phyloP scores from a whole-genome alignment of 2,888 invertebrate genomes.

The Sarcophaga caerulescens region DNA sequence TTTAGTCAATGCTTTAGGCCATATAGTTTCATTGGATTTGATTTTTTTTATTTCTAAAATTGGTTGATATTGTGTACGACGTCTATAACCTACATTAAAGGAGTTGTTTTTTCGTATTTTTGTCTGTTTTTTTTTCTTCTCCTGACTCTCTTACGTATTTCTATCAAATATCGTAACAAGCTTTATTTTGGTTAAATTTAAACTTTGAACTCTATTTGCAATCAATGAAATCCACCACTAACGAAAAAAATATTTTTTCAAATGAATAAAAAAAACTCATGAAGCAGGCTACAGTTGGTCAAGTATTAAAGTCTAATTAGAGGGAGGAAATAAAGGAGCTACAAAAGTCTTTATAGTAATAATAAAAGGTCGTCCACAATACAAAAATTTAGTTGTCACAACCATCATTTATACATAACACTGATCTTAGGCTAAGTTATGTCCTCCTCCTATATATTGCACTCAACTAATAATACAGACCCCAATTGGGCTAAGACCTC shows the following conservation, averaged over 20 bases:
- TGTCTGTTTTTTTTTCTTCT: constrained; percentile 13
- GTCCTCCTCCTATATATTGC: too few relatives aligned
- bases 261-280: constrained; percentile 37
- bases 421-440: too few relatives aligned
- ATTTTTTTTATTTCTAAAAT: constrained; percentile 23
- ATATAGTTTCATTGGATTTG: not conserved
- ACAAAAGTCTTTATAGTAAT: too few relatives aligned
- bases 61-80: constrained; percentile 6
- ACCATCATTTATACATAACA: too few relatives aligned
- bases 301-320: too few relatives aligned
- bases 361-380: too few relatives aligned
- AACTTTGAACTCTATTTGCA: constrained; percentile 66
- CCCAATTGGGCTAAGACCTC: too few relatives aligned
- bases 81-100: constrained; percentile 58
- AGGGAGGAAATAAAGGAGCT: too few relatives aligned
- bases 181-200: constrained; percentile 63
- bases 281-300: not conserved
- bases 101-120: constrained; percentile 48
- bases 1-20: constrained; percentile 18
- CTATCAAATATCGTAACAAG: constrained; percentile 51
- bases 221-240: constrained; percentile 41
- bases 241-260: not conserved
- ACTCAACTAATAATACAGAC: too few relatives aligned
- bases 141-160: constrained; percentile 11
- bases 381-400: too few relatives aligned